Percentiles rank a stretch among this genome's conserved stretches.
Conservation (phyloP, 2,888 invertebrate genomes). For the Coenonympha glycerion region DNA sequence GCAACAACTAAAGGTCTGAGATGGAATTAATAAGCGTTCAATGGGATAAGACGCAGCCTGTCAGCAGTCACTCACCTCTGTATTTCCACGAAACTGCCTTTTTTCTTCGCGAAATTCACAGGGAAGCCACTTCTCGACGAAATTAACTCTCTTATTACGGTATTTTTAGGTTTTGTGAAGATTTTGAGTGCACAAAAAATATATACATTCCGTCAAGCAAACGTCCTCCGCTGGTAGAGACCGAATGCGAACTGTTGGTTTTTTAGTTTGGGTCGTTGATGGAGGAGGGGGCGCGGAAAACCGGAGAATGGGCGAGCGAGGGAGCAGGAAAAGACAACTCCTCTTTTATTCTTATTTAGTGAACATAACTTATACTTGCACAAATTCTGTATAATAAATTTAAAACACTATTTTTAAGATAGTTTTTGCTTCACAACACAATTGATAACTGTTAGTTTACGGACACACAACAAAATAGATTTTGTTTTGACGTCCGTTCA, state of each 20-base stretch:
- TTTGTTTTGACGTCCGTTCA: constrained; percentile 41
- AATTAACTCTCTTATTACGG: constrained; percentile 58
- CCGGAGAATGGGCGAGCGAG: constrained; percentile 64
- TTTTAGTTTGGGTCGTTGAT: constrained; percentile 51
- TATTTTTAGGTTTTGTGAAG: constrained; percentile 71
- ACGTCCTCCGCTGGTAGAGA: constrained; percentile 72
- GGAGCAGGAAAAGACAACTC: constrained; percentile 52
- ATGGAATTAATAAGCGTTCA: constrained; percentile 50
- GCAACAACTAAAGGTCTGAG: constrained; percentile 45
- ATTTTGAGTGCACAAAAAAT: constrained; percentile 72
- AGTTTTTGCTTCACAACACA: constrained; percentile 18
- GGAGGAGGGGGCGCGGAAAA: constrained; percentile 57
- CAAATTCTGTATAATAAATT: neutral
- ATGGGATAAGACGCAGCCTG: constrained; percentile 71
- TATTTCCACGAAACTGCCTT: constrained; percentile 58
- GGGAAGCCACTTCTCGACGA: constrained; percentile 61
- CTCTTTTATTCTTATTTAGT: constrained; percentile 35
- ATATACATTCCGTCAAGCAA: constrained; percentile 66
- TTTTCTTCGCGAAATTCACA: constrained; percentile 64
- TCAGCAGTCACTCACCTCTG: constrained; percentile 70
- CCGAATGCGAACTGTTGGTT: constrained; percentile 76
- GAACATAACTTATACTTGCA: constrained; percentile 7
- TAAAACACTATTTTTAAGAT: constrained; percentile 18
- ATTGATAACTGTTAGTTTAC: neutral
- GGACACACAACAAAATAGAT: constrained; percentile 21